phyloP scores from a whole-genome alignment of 1,140 invertebrate genomes.

The Tribolium madens region DNA sequence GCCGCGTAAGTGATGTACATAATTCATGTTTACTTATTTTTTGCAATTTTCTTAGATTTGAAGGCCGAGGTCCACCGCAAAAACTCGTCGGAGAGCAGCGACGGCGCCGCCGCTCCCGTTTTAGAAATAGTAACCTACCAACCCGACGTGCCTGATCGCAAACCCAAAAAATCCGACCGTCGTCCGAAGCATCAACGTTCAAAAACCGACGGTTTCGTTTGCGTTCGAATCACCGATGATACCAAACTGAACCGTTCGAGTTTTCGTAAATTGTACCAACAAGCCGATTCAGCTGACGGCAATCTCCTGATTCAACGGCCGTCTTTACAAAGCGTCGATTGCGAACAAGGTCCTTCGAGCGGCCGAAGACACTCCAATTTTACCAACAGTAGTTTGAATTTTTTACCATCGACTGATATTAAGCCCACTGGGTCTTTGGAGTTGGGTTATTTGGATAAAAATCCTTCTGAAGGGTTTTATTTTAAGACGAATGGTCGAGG shows the following conservation, averaged over 20 bases:
- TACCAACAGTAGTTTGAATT: constrained; percentile 69
- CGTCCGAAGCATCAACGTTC: constrained; percentile 48
- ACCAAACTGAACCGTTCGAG: constrained; percentile 48
- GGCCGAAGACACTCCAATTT: constrained; percentile 74
- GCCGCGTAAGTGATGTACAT: too few species aligned
- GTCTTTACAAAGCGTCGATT: constrained; percentile 65
- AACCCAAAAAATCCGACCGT: constrained; percentile 29
- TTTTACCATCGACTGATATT: constrained; percentile 64
- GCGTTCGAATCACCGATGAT: constrained; percentile 46
- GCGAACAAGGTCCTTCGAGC: constrained; percentile 63
- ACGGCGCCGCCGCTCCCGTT: constrained; percentile 64
- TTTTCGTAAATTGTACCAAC: constrained; percentile 58
- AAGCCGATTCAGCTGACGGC: constrained; percentile 68
- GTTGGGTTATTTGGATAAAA: constrained; percentile 63
- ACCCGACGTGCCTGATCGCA: constrained; percentile 1
- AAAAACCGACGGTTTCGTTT: constrained; percentile 53
- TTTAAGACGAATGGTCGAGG: constrained; percentile 57
- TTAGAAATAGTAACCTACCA: constrained; percentile 47
- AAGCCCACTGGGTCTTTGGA: constrained; percentile 63
- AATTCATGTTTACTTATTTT: too few species aligned
- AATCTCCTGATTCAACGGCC: constrained; percentile 64
- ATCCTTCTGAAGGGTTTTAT: constrained; percentile 63
- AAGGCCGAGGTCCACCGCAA: constrained; percentile 94
- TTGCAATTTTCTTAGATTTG: constrained; percentile 79
- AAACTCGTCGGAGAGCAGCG: constrained; percentile 88